Base-by-base conservation (phyloP, 2,797 vertebrate species). In the Aplochiton taeniatus region DNA sequence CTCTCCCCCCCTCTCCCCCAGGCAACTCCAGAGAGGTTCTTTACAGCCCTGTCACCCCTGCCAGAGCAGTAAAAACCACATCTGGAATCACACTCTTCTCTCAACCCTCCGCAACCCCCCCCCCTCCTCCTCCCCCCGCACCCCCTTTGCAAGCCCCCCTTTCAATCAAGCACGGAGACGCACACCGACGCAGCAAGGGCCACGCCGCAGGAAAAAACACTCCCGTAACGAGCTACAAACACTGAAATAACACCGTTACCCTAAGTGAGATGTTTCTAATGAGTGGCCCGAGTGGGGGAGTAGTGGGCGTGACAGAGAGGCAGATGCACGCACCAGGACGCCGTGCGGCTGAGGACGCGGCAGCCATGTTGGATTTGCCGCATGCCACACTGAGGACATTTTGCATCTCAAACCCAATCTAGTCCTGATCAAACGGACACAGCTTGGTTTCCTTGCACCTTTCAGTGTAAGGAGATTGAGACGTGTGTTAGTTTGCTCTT, bases 1-100 rank as follows among this genome's bases (percentile, higher is more conserved):
- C 49, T 58, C 64, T 31, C 63, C 60, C 69, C 53, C 53, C 62
- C 66, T 63, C 61, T 48, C 48, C 63, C 20, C 46, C 13, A 10
- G 10, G 9, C 46, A 4, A 2, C 46, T 48, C 20, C 11, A 63
- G 61, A 63, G 73, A 61, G 67, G 58, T 48, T 60, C 58, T 60
- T 59, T 48, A 60, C 58, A 48, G 45, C 45, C 45, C 45, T 44
- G 58, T 49, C 58, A 60, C 58, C 46, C 18, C 18, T 60, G 58
- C 58, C 58, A 60, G 58, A 60, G 58, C 58, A 60, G 46, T 60
- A 60, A 60, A 31, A 60, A 60, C 58, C 58, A 60, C 58, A 60
- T n/a, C 13, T 44, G 14, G 16, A 9, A 31, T 16, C 16, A n/a
- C n/a, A 16, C 50, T 52, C 16, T 12, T 9, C 18, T 6, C n/a